A percentile compares a stretch with the other conserved stretches of the same genome.
Evolutionary conservation across 2,113 vertebrate genomes (phyloP).

Genomic region (Hydropotes inermis): DNA sequence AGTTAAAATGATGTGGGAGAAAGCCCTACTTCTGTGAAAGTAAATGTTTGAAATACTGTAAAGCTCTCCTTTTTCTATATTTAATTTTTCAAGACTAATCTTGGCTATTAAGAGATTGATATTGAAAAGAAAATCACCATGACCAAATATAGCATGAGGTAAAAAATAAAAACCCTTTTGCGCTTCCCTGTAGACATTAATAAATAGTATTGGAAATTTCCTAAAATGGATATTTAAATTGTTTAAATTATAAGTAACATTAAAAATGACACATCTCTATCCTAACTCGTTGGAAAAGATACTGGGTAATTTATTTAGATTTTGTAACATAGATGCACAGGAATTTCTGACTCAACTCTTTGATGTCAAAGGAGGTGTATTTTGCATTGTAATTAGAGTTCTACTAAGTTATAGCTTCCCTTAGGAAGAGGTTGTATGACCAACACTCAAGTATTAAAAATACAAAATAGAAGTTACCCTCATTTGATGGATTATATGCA

Average conservation of each 20-base stretch:
- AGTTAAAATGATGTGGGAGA: not conserved
- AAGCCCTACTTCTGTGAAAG: not conserved
- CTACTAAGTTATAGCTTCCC: not conserved
- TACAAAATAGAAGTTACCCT: not conserved
- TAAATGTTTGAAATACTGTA: not conserved
- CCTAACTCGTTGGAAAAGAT: conserved; percentile 1
- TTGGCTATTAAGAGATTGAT: not conserved
- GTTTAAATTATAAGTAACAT: not conserved
- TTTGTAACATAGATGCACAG: not conserved
- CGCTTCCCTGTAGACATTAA: not conserved
- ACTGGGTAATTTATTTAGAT: conserved; percentile 5
- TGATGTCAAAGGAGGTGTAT: not conserved
- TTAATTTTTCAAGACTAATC: conserved; percentile 3
- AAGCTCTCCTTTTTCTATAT: not conserved
- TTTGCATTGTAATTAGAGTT: conserved; percentile 4
- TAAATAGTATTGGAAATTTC: not conserved
- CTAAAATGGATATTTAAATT: not conserved
- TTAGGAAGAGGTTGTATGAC: not conserved
- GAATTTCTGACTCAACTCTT: conserved; percentile 28
- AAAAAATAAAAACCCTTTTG: conserved; percentile 18
- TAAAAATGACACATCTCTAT: not conserved
- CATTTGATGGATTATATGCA: conserved; percentile 3
- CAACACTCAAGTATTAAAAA: not conserved
- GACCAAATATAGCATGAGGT: not conserved
- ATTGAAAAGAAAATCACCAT: not conserved